Percentiles rank a stretch among this genome's conserved stretches.
These are phyloP conservation scores for Pollicipes pollicipes DNA, from an alignment of 1,140 invertebrate species.

Conservation along the genomic window DNA sequence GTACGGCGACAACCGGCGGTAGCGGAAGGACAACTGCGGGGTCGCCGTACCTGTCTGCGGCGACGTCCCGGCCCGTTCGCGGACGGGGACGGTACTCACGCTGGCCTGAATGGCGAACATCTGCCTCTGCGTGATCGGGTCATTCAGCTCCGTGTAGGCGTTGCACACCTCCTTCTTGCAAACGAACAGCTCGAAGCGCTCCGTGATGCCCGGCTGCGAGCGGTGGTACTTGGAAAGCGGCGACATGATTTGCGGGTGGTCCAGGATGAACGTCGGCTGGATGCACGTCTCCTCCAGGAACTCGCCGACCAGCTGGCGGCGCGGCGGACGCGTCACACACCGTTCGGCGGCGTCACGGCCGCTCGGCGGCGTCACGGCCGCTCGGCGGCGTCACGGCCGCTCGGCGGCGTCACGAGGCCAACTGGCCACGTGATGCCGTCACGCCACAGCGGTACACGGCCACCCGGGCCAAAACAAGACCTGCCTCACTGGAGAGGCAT, in stretches of 20 bases:
- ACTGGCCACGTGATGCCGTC: constrained; percentile 5
- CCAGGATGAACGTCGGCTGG: constrained; percentile 90
- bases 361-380: too few species aligned
- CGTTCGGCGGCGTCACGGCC: too few species aligned
- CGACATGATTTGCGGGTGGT: constrained; percentile 98
- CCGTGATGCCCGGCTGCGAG: constrained; percentile 66
- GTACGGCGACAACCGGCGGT: too few species aligned
- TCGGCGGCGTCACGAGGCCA: constrained; percentile 8
- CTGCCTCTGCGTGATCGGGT: constrained; percentile 82
- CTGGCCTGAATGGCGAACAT: constrained; percentile 29
- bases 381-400: too few species aligned
- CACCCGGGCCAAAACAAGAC: constrained; percentile 3
- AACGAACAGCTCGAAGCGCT: constrained; percentile 93
- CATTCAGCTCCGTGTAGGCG: constrained; percentile 98
- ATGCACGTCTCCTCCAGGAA: constrained; percentile 90
- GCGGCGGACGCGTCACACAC: too few species aligned
- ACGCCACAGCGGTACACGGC: neutral
- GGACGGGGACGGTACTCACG: too few species aligned
- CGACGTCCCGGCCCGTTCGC: too few species aligned
- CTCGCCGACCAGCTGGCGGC: constrained; percentile 56
- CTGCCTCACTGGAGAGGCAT: too few species aligned
- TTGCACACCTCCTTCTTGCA: constrained; percentile 96
- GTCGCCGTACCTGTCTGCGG: too few species aligned
- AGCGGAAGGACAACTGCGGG: too few species aligned
- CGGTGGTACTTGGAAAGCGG: constrained; percentile 97